Percentiles rank a stretch among this genome's conserved stretches.
Conservation (phyloP, 1,140 invertebrate genomes). For the Lethrus apterus region DNA sequence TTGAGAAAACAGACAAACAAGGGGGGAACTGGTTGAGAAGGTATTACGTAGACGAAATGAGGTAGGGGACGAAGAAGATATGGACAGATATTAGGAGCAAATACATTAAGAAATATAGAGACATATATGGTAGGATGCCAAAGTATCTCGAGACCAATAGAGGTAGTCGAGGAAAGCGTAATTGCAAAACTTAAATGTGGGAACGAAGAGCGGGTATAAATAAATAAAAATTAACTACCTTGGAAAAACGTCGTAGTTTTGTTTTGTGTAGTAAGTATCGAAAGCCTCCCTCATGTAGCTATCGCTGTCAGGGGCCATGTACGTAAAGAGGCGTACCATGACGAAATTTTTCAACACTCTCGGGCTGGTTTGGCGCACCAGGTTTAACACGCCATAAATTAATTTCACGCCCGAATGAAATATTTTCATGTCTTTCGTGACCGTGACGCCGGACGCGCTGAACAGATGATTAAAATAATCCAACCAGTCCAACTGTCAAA, state of each 20-base stretch:
- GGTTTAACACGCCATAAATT: conserved; percentile 29
- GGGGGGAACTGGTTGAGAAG: too few relatives aligned
- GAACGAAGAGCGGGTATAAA: too few relatives aligned
- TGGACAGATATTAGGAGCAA: too few relatives aligned
- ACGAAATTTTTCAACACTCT: conserved; percentile 32
- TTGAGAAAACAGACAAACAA: too few relatives aligned
- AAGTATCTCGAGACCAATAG: too few relatives aligned
- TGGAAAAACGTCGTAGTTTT: conserved; percentile 1
- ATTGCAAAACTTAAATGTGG: too few relatives aligned
- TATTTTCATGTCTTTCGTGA: conserved; percentile 24
- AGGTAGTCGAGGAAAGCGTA: too few relatives aligned
- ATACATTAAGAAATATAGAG: too few relatives aligned
- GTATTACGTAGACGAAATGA: too few relatives aligned
- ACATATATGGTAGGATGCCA: too few relatives aligned
- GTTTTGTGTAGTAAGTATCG: conserved; percentile 22
- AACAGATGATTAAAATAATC: conserved; percentile 28
- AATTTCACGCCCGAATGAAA: conserved; percentile 5
- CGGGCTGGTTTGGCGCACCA: conserved; percentile 24
- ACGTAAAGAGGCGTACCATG: conserved; percentile 27
- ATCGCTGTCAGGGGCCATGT: conserved; percentile 32
- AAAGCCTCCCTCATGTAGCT: conserved; percentile 21
- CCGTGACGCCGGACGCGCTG: conserved; percentile 20
- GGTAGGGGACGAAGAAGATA: too few relatives aligned
- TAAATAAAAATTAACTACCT: too few relatives aligned
- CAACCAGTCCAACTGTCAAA: conserved; percentile 35